These are phyloP conservation scores for Puntigrus tetrazona DNA, from an alignment of 2,113 vertebrate species.

Conservation along the genomic window DNA sequence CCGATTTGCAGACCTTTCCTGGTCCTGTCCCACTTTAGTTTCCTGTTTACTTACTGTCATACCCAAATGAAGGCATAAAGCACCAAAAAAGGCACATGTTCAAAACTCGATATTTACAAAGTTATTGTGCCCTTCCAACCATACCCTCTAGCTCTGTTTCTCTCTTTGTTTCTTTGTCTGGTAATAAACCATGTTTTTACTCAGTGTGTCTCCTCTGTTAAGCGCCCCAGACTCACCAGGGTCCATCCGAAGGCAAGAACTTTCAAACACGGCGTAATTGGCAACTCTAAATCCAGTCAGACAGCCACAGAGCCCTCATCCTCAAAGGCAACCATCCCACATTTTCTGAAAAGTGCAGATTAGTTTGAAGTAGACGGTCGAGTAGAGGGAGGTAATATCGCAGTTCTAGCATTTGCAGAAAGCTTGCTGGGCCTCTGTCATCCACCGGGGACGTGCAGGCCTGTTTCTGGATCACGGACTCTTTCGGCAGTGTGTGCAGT, in stretches of 20 bases:
- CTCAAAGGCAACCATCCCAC: slow-evolving; percentile 13
- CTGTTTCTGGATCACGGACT: neutral
- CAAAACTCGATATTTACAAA: neutral
- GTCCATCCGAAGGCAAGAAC: neutral
- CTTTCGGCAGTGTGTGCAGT: neutral
- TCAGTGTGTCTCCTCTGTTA: neutral
- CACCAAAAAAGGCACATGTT: too few relatives aligned
- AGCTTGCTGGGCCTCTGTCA: neutral
- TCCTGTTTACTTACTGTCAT: too few relatives aligned
- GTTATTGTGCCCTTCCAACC: neutral
- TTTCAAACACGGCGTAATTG: neutral
- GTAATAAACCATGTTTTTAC: slow-evolving; percentile 6
- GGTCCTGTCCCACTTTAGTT: too few relatives aligned
- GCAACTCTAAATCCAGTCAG: slow-evolving; percentile 15
- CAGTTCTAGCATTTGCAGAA: slow-evolving; percentile 8
- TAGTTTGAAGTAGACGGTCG: slow-evolving; percentile 40
- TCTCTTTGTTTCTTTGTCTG: neutral
- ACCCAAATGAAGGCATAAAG: too few relatives aligned
- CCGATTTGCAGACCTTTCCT: too few relatives aligned
- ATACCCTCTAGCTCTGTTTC: neutral
- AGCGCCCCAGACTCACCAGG: neutral
- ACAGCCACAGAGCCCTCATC: slow-evolving; percentile 19
- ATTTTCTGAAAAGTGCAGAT: slow-evolving; percentile 13
- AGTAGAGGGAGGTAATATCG: slow-evolving; percentile 11
- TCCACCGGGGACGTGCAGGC: slow-evolving; percentile 1